A percentile compares a stretch with the other conserved stretches of the same genome.
These are phyloP conservation scores for Amphimedon queenslandica DNA, from an alignment of 37 sponge, comb jelly and placozoan genomes.

Conservation along the genomic window DNA sequence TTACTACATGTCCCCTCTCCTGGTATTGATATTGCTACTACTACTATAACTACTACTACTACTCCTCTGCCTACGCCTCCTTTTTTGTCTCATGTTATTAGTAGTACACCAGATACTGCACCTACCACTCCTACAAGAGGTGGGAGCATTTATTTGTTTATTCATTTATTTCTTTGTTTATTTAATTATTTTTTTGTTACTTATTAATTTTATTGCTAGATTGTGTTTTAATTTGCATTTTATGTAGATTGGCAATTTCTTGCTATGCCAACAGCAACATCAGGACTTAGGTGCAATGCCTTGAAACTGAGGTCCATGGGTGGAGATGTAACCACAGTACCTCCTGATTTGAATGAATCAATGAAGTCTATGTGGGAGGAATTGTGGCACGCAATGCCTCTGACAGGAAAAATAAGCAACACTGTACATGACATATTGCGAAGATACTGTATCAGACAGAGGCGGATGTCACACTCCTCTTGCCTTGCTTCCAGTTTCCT, in stretches of 20 bases:
- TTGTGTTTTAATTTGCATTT: too few species aligned
- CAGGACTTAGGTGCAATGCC: conserved; percentile 42
- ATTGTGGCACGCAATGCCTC: conserved; percentile 46
- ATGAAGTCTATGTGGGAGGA: conserved; percentile 41
- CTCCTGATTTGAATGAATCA: conserved; percentile 27
- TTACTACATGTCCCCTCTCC: too few species aligned
- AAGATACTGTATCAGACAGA: neutral
- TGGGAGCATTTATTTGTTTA: too few species aligned
- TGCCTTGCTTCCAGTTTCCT: conserved; percentile 48
- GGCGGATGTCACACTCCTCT: conserved; percentile 5
- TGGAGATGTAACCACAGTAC: conserved; percentile 39
- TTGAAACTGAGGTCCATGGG: conserved; percentile 30
- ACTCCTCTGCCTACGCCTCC: too few species aligned
- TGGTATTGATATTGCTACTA: too few species aligned
- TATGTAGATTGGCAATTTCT: conserved; percentile 23
- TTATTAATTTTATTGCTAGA: too few species aligned
- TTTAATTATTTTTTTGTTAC: too few species aligned
- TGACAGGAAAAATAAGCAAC: conserved; percentile 28
- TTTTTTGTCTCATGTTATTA: too few species aligned
- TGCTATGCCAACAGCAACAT: conserved; percentile 31
- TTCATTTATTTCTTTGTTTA: too few species aligned
- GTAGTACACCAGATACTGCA: too few species aligned
- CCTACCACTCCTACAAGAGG: too few species aligned
- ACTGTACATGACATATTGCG: conserved; percentile 41
- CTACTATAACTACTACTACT: too few species aligned